phyloP scores from a whole-genome alignment of 2,888 invertebrate genomes.

The Sthenelais limicola region DNA sequence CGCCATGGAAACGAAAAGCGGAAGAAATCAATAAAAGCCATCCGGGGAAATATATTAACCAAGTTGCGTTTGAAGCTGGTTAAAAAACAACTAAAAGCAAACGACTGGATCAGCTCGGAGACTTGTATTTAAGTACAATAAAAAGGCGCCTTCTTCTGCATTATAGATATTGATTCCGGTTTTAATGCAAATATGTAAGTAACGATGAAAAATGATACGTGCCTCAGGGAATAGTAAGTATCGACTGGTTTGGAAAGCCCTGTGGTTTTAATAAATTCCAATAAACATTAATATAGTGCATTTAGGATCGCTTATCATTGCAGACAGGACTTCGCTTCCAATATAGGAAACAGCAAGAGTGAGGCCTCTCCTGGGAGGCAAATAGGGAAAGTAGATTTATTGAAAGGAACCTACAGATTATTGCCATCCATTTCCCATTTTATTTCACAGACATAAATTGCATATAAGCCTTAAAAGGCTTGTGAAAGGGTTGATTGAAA shows the following conservation, averaged over 20 bases:
- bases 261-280: constrained; percentile 36
- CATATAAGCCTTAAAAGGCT: too few relatives aligned
- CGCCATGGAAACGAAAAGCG: constrained; percentile 28
- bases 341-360: too few relatives aligned
- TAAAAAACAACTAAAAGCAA: constrained; percentile 7
- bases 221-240: background rate
- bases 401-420: too few relatives aligned
- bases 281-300: constrained; percentile 32
- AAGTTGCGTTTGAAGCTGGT: background rate
- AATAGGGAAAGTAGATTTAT: too few relatives aligned
- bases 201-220: constrained; percentile 19
- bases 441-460: too few relatives aligned
- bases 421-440: too few relatives aligned
- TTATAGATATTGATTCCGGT: constrained; percentile 33
- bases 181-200: constrained; percentile 38
- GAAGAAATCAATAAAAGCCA: constrained; percentile 31
- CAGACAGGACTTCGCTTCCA: too few relatives aligned
- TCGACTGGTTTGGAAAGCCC: constrained; percentile 7
- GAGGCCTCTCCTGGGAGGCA: too few relatives aligned
- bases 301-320: background rate
- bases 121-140: constrained; percentile 29
- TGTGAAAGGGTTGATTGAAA: too few relatives aligned
- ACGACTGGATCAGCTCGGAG: constrained; percentile 22
- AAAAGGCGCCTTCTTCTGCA: constrained; percentile 16
- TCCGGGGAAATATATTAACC: constrained; percentile 33